Base-by-base conservation (phyloP, 2,888 invertebrate genomes). In the Priocnemis perturbator region DNA sequence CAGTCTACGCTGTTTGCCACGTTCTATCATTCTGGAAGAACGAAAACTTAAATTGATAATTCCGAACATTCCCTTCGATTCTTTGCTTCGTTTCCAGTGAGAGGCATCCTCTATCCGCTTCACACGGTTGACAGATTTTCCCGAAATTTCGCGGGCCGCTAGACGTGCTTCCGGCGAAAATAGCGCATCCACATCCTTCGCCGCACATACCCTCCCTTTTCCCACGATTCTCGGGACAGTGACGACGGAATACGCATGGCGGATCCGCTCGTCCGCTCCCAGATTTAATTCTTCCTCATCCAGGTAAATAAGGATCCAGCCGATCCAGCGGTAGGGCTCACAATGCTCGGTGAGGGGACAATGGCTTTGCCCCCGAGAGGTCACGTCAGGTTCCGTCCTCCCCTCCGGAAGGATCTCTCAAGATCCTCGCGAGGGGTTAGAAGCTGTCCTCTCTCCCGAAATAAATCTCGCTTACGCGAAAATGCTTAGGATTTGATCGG, bases 221-320 rank as follows among this genome's bases (percentile, higher is more conserved):
- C 79, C 77, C 80, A 77, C 77, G 79, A 77, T 75, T 60, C 66
- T 67, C 45, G 45, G 23, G 68, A 64, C 64, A 66, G 52, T n/a
- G 56, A 21, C 37, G 47, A 11, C 37, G 14, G 7, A 37, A 11
- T 11, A 1, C 7, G 45, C 20, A 14, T n/a, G 15, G 47, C 14
- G 66, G 67, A 67, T 65, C 70, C 64, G 62, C 37, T 55, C 60
- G 73, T 62, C 60, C 72, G 77, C 64, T 79, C 73, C 67, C 60
- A 64, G 68, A 78, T 72, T 82, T 81, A 82, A 81, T 80, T 78
- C 80, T 82, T 70, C 67, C 73, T 71, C 60, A 76, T 74, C 69
- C 83, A 81, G 83, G 82, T 81, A 84, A 81, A 81, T 73, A 76
- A 76, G 67, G 56, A 80, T 69, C 67, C 67, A 45, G 59, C 47